These are phyloP conservation scores for Liolophura sinensis DNA, from an alignment of 1,140 invertebrate genomes.

Conservation along the genomic window DNA sequence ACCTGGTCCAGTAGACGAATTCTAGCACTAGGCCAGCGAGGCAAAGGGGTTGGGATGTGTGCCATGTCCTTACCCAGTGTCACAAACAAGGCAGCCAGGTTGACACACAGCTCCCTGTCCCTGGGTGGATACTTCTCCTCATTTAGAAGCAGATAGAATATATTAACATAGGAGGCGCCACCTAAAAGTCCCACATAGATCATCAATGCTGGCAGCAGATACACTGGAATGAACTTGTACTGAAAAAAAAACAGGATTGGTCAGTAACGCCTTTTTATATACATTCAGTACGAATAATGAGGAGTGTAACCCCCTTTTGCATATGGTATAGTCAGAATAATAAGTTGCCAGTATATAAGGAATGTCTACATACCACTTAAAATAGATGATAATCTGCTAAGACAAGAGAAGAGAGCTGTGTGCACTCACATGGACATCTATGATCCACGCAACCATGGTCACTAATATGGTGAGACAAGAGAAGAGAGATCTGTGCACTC, in stretches of 20 bases:
- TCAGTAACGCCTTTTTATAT: background rate
- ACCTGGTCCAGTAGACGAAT: background rate
- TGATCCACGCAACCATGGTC: conserved; percentile 45
- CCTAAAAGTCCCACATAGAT: conserved; percentile 46
- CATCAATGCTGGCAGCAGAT: conserved; percentile 41
- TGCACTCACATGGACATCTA: conserved; percentile 45
- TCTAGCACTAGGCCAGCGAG: background rate
- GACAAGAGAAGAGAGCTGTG: too few species aligned
- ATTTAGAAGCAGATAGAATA: conserved; percentile 45
- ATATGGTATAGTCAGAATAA: too few species aligned
- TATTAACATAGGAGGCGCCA: conserved; percentile 50
- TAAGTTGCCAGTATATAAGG: too few species aligned
- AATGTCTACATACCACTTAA: too few species aligned
- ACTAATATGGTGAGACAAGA: too few species aligned
- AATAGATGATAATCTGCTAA: too few species aligned
- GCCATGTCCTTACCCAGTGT: conserved; percentile 31
- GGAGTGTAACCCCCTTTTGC: too few species aligned
- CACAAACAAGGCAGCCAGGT: conserved; percentile 44
- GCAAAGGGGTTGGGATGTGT: background rate
- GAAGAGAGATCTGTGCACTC: too few species aligned
- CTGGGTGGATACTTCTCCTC: conserved; percentile 30
- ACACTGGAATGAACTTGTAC: conserved; percentile 45
- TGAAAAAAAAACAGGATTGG: conserved; percentile 18
- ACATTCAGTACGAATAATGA: too few species aligned
- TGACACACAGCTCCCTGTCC: conserved; percentile 48